Base-by-base conservation (phyloP, 2,797 vertebrate genomes). In the Threskiornis aethiopicus region DNA sequence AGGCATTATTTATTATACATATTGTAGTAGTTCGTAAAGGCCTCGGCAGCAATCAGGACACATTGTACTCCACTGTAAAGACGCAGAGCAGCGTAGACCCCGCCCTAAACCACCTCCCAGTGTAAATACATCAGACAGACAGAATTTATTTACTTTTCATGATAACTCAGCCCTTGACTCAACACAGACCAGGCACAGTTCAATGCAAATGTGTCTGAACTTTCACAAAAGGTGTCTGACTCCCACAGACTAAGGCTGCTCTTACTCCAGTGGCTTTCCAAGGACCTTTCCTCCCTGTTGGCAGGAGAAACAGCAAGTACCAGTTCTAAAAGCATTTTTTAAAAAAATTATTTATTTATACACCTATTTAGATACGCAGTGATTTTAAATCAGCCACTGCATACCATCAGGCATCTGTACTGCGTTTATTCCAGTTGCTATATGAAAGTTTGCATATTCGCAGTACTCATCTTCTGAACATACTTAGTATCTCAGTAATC, bases 121-220 rank as follows among this genome's bases (percentile, higher is more conserved):
- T 64, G 73, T 84, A 87, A 93, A 94, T 89, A 95, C 61, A 84
- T 31, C 64, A 76, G 46, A 83, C 66, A 94, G 84, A 90, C 29
- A 89, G 72, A 77, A 93, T 92, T 82, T 79, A 87, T 90, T 92
- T 89, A 35, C 73, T 79, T 89, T 82, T 79, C 73, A 61, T 1
- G 28, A 28, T 62, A 93, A 73, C 75, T 87, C 81, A 61, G 88
- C 78, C 62, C 46, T 93, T 81, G 46, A 71, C 73, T 90, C 62
- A 76, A 37, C 65, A 67, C 57, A 64, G 82, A 86, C 39, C 62
- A 44, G 54, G 47, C 80, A 83, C 78, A 87, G 49, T 21, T 83
- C 62, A 84, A 81, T 5, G 6, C 33, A 79, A 75, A 87, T 55
- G 72, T 9, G 62, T 33, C 83, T 87, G 58, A 71, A 75, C 44